Evolutionary conservation across 2,888 invertebrate species (phyloP).

Genomic region (Acrobeloides nanus): DNA sequence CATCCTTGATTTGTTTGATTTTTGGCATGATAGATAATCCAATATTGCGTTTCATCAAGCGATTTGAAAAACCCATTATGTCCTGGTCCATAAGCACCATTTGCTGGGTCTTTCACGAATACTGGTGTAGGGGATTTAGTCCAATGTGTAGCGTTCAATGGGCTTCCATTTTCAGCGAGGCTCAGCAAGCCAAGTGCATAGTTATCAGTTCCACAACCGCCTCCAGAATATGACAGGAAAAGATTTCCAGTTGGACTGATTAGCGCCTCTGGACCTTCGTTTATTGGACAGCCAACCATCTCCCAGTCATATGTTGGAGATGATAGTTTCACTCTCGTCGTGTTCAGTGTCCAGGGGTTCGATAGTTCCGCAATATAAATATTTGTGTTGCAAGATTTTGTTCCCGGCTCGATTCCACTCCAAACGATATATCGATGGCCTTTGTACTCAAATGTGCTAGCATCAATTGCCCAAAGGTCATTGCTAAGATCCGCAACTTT

Average conservation of each 20-base stretch:
- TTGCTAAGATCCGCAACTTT: no score
- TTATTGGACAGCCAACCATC: background rate
- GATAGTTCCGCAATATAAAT: conserved; percentile 1
- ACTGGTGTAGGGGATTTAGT: background rate
- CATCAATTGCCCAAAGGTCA: no score
- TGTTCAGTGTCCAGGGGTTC: conserved; percentile 6
- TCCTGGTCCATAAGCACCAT: conserved; percentile 3
- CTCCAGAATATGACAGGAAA: conserved; percentile 4
- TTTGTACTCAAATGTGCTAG: no score
- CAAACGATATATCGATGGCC: no score
- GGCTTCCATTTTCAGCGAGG: background rate
- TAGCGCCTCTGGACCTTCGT: no score
- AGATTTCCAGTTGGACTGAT: background rate
- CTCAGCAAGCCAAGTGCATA: background rate
- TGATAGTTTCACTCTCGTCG: background rate
- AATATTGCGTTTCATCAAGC: conserved; percentile 3
- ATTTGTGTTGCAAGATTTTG: background rate
- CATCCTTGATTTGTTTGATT: background rate
- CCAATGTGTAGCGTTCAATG: background rate
- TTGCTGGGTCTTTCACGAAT: background rate
- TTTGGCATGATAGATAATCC: conserved; percentile 9
- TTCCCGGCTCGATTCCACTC: background rate
- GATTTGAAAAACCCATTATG: conserved; percentile 8
- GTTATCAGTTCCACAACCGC: conserved; percentile 1
- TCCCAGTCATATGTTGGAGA: conserved; percentile 1